Conservation (phyloP, 1,140 invertebrate genomes). For the Magallana gigas region DNA sequence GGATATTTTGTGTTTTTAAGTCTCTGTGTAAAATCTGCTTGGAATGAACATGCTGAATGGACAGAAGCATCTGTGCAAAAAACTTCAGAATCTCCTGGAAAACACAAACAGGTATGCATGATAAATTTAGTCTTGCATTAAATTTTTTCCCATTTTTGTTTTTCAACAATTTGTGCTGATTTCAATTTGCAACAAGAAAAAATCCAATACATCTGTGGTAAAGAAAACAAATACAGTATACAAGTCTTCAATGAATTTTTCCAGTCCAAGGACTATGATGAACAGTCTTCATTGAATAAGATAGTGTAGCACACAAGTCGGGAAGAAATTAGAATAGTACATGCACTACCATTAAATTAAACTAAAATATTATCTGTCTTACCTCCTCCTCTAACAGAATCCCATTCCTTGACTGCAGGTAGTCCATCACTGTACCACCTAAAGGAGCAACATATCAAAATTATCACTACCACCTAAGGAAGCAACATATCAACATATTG, state of each 20-base stretch:
- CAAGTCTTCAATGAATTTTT: background rate
- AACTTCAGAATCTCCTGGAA: slow-evolving; percentile 77
- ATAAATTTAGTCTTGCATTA: too few species aligned
- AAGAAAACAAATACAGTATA: background rate
- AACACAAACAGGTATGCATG: too few species aligned
- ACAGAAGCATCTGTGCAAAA: slow-evolving; percentile 78
- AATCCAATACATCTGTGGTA: background rate
- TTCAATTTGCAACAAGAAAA: too few species aligned
- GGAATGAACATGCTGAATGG: slow-evolving; percentile 79
- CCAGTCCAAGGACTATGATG: too few species aligned
- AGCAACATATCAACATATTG: too few species aligned
- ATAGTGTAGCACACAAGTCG: too few species aligned
- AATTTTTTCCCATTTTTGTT: too few species aligned
- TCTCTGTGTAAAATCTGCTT: slow-evolving; percentile 79
- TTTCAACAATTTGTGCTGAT: too few species aligned
- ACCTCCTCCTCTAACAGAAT: slow-evolving; percentile 79
- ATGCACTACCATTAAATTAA: too few species aligned
- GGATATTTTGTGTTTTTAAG: slow-evolving; percentile 79
- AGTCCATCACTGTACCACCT: slow-evolving; percentile 88
- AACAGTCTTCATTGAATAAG: too few species aligned
- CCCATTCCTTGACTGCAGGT: slow-evolving; percentile 81
- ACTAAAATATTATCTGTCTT: slow-evolving; percentile 21
- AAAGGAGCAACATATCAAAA: background rate
- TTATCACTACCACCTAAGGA: too few species aligned
- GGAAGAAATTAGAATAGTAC: too few species aligned